These are phyloP conservation scores for Pseudopodoces humilis DNA, from an alignment of 2,113 vertebrate species.

Conservation along the genomic window DNA sequence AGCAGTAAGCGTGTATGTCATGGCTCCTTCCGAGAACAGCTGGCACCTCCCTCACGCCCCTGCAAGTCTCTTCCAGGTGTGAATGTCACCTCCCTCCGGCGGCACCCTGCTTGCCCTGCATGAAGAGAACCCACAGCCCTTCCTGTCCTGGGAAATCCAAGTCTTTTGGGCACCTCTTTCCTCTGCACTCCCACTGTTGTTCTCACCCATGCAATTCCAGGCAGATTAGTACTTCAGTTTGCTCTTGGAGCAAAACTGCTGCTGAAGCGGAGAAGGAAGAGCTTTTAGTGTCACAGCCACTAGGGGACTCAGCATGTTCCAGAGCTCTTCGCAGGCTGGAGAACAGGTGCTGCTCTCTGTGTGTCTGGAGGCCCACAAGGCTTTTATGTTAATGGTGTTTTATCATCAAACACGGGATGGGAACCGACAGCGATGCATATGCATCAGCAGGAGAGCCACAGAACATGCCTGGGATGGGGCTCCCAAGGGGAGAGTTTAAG, in stretches of 20 bases:
- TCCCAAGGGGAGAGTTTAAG: background rate
- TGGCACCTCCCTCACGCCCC: background rate
- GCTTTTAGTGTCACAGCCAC: background rate
- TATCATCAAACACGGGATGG: background rate
- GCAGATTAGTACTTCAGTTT: background rate
- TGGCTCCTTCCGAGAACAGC: accelerated
- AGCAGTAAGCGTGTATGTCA: accelerated
- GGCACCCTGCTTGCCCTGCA: background rate
- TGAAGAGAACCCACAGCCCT: background rate
- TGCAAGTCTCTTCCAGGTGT: background rate
- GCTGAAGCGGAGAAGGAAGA: background rate
- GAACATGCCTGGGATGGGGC: background rate
- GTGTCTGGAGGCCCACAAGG: background rate
- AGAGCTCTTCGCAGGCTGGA: background rate
- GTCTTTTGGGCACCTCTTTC: background rate
- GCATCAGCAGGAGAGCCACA: background rate
- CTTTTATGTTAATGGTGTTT: background rate
- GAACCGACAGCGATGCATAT: accelerated
- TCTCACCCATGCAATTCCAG: background rate
- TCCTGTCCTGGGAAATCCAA: background rate
- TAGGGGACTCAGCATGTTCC: accelerated
- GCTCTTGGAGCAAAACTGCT: background rate
- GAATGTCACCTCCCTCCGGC: background rate
- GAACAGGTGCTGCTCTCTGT: background rate
- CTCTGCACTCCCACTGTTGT: background rate